Evolutionary conservation across 2,888 invertebrate genomes (phyloP).

Genomic region (Rhamphomyia laevipes): DNA sequence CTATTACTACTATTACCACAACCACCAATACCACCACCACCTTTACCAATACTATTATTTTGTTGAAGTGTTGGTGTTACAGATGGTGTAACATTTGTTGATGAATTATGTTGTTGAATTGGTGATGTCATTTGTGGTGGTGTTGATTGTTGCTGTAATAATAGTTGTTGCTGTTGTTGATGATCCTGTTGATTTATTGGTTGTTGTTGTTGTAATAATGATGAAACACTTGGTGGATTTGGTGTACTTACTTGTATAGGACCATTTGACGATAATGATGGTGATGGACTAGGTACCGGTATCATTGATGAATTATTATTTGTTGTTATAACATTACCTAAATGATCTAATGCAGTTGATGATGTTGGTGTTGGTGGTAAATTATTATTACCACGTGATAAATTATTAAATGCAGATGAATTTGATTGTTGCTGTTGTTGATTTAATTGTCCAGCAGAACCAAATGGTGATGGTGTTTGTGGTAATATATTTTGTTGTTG

Average conservation of each 20-base stretch:
- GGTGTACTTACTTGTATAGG: slow-evolving; percentile 43
- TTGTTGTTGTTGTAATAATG: slow-evolving; percentile 35
- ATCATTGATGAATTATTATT: slow-evolving; percentile 32
- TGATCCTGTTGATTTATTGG: slow-evolving; percentile 44
- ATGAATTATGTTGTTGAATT: slow-evolving; percentile 24
- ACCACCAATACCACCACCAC: slow-evolving; percentile 24
- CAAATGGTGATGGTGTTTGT: slow-evolving; percentile 47
- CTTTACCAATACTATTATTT: slow-evolving; percentile 17
- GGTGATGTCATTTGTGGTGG: slow-evolving; percentile 26
- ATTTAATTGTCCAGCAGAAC: slow-evolving; percentile 35
- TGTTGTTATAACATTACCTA: slow-evolving; percentile 5
- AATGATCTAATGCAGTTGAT: slow-evolving; percentile 12
- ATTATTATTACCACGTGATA: slow-evolving; percentile 21
- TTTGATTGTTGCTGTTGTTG: slow-evolving; percentile 25
- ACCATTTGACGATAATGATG: slow-evolving; percentile 36
- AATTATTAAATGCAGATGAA: slow-evolving; percentile 22
- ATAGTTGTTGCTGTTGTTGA: slow-evolving; percentile 25
- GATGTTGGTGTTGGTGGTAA: slow-evolving; percentile 43
- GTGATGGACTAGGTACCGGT: slow-evolving; percentile 40
- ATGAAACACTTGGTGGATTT: slow-evolving; percentile 49
- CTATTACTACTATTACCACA: slow-evolving; percentile 21
- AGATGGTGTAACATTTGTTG: slow-evolving; percentile 26
- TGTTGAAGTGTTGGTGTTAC: slow-evolving; percentile 19
- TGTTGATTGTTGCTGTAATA: slow-evolving; percentile 25
- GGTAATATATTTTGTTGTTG: slow-evolving; percentile 13